These are phyloP conservation scores for Tolypeutes matacus DNA, from an alignment of 2,797 vertebrate genomes.

Conservation along the genomic window DNA sequence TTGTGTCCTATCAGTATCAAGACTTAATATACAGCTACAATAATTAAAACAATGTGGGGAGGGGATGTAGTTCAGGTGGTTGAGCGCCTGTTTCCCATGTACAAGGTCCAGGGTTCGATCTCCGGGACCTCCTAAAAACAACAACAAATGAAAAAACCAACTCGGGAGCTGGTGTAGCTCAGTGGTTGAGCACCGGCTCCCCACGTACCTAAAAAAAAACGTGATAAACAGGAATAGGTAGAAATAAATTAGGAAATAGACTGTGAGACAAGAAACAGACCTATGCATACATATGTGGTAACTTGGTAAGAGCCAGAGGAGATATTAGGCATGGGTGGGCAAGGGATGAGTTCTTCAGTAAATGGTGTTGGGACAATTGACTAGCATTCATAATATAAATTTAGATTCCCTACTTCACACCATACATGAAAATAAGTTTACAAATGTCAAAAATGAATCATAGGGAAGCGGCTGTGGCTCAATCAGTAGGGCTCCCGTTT, in stretches of 20 bases:
- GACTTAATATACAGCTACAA: no score
- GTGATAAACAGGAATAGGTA: not conserved
- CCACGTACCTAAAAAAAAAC: not conserved
- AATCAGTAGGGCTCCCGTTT: no score
- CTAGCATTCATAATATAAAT: not conserved
- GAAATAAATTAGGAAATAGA: not conserved
- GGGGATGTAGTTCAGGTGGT: no score
- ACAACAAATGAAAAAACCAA: no score
- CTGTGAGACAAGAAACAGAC: not conserved
- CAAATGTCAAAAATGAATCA: not conserved
- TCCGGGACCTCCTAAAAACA: no score
- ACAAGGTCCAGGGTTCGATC: no score
- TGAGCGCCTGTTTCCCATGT: no score
- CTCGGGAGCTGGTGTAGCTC: no score
- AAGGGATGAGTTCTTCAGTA: not conserved
- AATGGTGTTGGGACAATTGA: not conserved
- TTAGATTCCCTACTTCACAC: not conserved
- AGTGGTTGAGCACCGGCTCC: no score
- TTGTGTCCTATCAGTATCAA: not conserved
- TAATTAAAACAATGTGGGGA: no score
- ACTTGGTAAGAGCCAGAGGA: not conserved
- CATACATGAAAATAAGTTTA: not conserved
- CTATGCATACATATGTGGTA: not conserved
- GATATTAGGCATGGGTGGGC: accelerated
- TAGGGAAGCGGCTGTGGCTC: no score